A percentile compares a stretch with the other conserved stretches of the same genome.
Conservation (phyloP, 2,113 vertebrate genomes). For the Pampusana beccarii region DNA sequence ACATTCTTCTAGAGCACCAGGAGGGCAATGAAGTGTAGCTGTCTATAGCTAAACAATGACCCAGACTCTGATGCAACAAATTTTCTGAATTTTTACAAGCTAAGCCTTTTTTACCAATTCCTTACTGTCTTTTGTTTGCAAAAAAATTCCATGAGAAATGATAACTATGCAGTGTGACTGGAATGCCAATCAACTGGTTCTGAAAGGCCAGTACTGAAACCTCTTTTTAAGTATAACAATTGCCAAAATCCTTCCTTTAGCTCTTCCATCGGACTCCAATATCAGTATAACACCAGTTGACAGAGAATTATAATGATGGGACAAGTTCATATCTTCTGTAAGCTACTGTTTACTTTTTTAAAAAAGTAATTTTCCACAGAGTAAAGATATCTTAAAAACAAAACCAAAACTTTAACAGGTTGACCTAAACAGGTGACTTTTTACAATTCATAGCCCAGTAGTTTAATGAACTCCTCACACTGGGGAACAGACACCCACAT, state of each 20-base stretch:
- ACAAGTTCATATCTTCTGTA: neutral
- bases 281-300: neutral
- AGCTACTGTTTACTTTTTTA: neutral
- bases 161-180: neutral
- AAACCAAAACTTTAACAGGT: neutral
- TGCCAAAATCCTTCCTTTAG: neutral
- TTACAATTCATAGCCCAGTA: neutral
- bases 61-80: neutral
- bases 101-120: neutral
- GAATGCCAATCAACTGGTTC: neutral
- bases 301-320: neutral
- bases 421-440: neutral
- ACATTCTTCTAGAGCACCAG: neutral
- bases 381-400: neutral
- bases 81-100: neutral
- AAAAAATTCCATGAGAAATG: neutral
- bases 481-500: neutral
- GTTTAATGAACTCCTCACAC: neutral
- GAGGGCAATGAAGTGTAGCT: neutral
- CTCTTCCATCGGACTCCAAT: neutral
- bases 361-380: neutral
- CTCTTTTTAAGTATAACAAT: neutral
- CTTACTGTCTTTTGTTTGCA: neutral
- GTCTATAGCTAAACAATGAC: neutral
- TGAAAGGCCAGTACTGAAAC: neutral